phyloP scores from a whole-genome alignment of 1,140 invertebrate species.

The Rhagoletis pomonella region DNA sequence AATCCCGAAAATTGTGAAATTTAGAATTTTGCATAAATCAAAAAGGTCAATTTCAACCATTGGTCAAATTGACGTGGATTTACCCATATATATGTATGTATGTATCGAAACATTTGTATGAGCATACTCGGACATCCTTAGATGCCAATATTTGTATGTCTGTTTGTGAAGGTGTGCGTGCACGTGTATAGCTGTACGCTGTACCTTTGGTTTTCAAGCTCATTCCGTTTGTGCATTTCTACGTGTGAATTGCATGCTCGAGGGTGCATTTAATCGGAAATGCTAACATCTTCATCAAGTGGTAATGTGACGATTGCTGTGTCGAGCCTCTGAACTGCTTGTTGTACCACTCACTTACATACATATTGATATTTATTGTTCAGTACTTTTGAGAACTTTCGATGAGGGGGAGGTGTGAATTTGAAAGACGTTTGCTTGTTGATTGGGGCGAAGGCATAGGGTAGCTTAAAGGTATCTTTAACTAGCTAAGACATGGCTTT shows the following conservation, averaged over 20 bases:
- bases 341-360: background rate
- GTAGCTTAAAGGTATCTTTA: background rate
- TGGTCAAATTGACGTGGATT: too few relatives aligned
- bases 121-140: background rate
- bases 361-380: too few relatives aligned
- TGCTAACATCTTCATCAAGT: conserved; percentile 70
- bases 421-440: background rate
- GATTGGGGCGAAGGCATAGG: background rate
- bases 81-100: background rate
- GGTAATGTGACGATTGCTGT: conserved; percentile 58
- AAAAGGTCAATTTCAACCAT: too few relatives aligned
- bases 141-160: conserved; percentile 5
- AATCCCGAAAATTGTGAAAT: too few relatives aligned
- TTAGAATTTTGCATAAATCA: too few relatives aligned
- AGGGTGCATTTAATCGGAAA: conserved; percentile 67
- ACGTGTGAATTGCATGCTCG: conserved; percentile 52
- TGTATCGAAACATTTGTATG: background rate
- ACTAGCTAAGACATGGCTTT: background rate
- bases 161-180: background rate
- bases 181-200: background rate
- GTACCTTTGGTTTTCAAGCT: conserved; percentile 3
- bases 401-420: background rate
- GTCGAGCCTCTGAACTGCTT: conserved; percentile 30
- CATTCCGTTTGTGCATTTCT: background rate
- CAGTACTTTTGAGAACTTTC: background rate